These are phyloP conservation scores for Dendrocincla fuliginosa DNA, from an alignment of 2,797 vertebrate genomes.

Conservation along the genomic window DNA sequence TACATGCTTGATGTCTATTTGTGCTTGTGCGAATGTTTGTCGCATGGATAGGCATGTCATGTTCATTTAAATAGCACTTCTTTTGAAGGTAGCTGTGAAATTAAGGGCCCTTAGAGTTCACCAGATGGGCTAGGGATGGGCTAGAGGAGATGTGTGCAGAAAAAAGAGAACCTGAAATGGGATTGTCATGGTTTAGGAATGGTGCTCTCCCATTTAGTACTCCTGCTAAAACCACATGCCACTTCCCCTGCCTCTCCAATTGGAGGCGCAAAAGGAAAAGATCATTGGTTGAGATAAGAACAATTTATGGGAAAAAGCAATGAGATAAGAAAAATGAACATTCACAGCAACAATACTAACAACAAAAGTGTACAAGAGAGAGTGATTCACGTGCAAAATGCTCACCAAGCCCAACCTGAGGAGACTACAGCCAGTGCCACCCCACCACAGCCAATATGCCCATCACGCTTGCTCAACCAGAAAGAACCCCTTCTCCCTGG, in stretches of 20 bases:
- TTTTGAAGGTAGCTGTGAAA: constrained; percentile 3
- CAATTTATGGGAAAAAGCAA: background rate
- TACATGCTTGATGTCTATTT: constrained; percentile 17
- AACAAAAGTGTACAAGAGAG: background rate
- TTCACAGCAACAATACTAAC: background rate
- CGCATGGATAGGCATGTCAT: background rate
- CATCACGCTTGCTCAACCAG: accelerated
- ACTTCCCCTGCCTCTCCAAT: background rate
- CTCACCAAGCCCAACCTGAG: background rate
- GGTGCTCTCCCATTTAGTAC: background rate
- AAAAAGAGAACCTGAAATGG: background rate
- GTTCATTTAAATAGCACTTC: background rate
- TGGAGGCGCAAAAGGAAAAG: background rate
- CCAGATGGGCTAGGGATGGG: background rate
- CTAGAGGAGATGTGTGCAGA: background rate
- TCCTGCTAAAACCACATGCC: accelerated
- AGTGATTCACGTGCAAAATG: background rate
- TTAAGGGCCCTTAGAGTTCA: background rate
- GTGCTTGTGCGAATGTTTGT: background rate
- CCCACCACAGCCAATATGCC: background rate
- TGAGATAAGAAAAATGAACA: background rate
- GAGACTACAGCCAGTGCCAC: background rate
- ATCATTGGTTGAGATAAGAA: background rate
- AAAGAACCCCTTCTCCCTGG: background rate
- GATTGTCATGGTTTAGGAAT: background rate